A percentile compares a stretch with the other conserved stretches of the same genome.
Conservation (phyloP, 2,113 vertebrate species). For the Melanotaenia duboulayi region DNA sequence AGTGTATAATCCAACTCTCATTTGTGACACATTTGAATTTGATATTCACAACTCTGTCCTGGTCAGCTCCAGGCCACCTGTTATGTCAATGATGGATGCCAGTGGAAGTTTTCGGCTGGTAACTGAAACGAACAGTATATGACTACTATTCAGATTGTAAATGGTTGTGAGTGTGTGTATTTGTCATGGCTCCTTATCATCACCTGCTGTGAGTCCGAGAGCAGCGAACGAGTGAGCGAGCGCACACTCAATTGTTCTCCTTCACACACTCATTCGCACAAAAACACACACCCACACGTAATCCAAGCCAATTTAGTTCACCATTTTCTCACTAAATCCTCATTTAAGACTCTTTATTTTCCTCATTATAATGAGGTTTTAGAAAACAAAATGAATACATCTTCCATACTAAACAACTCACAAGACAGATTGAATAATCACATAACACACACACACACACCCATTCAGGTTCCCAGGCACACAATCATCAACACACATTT, state of each 20-base stretch:
- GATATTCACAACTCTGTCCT: constrained; percentile 75
- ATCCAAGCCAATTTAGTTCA: constrained; percentile 50
- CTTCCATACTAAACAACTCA: background rate
- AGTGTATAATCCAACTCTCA: constrained; percentile 68
- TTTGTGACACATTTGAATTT: constrained; percentile 77
- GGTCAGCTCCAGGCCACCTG: constrained; percentile 81
- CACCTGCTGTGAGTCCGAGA: constrained; percentile 66
- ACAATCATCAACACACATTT: background rate
- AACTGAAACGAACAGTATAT: constrained; percentile 65
- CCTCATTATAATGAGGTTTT: background rate
- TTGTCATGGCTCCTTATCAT: constrained; percentile 73
- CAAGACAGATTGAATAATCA: constrained; percentile 18
- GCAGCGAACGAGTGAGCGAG: constrained; percentile 22
- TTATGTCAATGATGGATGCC: constrained; percentile 72
- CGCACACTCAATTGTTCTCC: constrained; percentile 44
- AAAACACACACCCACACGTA: constrained; percentile 48
- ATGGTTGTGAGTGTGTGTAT: constrained; percentile 66
- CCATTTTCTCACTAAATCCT: constrained; percentile 32
- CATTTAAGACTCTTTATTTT: constrained; percentile 22
- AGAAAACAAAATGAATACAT: background rate
- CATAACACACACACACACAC: constrained; percentile 5
- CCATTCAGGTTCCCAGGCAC: background rate
- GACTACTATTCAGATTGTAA: constrained; percentile 66
- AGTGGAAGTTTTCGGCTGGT: constrained; percentile 51
- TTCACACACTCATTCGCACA: constrained; percentile 15